Percentiles rank a stretch among this genome's conserved stretches.
These are phyloP conservation scores for Physocephala rufipes DNA, from an alignment of 2,888 invertebrate genomes.

Conservation along the genomic window DNA sequence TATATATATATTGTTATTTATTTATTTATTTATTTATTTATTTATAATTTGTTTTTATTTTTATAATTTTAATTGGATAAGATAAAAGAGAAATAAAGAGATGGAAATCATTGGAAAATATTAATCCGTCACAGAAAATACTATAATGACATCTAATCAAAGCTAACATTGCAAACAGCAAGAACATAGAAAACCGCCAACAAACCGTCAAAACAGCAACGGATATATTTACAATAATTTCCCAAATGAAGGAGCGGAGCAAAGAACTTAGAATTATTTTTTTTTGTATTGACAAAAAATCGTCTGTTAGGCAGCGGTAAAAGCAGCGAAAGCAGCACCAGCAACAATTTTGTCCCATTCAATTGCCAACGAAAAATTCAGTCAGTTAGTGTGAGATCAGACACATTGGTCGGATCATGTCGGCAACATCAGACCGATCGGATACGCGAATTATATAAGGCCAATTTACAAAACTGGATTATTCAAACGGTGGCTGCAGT, in stretches of 20 bases:
- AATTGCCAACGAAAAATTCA: slow-evolving; percentile 44
- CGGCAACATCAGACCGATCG: slow-evolving; percentile 1
- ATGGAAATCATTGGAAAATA: background rate
- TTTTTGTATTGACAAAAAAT: slow-evolving; percentile 44
- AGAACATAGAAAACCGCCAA: slow-evolving; percentile 7
- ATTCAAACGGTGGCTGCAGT: no score
- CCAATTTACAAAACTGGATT: no score
- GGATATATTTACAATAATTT: slow-evolving; percentile 35
- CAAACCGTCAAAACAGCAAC: background rate
- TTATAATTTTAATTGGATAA: no score
- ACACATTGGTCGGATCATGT: no score
- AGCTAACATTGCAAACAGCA: slow-evolving; percentile 32
- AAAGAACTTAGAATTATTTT: slow-evolving; percentile 44
- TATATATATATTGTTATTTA: no score
- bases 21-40: no score
- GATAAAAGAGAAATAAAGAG: no score
- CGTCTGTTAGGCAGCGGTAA: background rate
- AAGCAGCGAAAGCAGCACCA: slow-evolving; percentile 33
- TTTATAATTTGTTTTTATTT: no score
- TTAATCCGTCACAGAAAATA: background rate
- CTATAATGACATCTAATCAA: background rate
- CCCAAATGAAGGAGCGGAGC: slow-evolving; percentile 32
- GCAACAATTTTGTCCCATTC: slow-evolving; percentile 3
- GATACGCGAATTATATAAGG: no score
- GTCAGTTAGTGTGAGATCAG: slow-evolving; percentile 49